A percentile compares a stretch with the other conserved stretches of the same genome.
These are phyloP conservation scores for Oreochromis tanganicae DNA, from an alignment of 2,113 vertebrate genomes.

Conservation along the genomic window DNA sequence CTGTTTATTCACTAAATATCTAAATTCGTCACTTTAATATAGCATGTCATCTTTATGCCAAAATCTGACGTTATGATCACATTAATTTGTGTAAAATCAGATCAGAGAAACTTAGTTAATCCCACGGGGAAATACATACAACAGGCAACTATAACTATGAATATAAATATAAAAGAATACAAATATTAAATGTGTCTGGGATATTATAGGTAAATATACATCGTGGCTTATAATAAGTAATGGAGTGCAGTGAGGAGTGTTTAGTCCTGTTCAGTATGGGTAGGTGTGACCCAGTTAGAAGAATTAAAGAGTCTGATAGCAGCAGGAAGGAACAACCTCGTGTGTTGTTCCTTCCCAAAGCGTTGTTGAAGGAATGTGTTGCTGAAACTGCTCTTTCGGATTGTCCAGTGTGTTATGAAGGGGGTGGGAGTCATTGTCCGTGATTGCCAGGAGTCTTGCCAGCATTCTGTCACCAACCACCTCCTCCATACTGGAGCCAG, in stretches of 20 bases:
- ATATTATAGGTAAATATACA: background rate
- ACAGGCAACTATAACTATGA: background rate
- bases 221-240: background rate
- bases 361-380: background rate
- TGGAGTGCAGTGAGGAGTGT: background rate
- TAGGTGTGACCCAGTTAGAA: background rate
- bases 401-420: background rate
- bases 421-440: background rate
- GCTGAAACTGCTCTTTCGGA: background rate
- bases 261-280: background rate
- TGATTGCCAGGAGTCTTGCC: background rate
- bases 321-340: background rate
- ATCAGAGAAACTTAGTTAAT: background rate
- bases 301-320: background rate
- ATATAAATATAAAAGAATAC: background rate
- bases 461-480: background rate
- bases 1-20: background rate
- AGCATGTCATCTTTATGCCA: background rate
- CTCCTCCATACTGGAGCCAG: background rate
- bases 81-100: background rate
- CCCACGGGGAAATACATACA: fast-evolving
- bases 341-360: background rate
- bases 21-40: background rate
- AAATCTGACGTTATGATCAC: background rate
- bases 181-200: background rate